A percentile compares a stretch with the other conserved stretches of the same genome.
Conservation (phyloP, 1,140 invertebrate genomes). For the Anoplophora glabripennis region DNA sequence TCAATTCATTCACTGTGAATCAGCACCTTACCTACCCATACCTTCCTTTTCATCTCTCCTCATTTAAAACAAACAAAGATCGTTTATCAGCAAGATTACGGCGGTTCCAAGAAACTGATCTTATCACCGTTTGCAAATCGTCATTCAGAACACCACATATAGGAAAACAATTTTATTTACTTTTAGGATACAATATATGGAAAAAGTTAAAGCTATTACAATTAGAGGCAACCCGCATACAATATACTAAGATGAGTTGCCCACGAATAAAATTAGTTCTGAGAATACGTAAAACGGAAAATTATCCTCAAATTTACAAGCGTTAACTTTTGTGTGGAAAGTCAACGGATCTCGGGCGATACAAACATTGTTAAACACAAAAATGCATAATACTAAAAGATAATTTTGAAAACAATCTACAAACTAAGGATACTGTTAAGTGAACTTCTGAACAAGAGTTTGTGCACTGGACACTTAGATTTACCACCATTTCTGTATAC, state of each 20-base stretch:
- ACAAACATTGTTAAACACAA: conserved; percentile 13
- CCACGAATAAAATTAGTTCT: conserved; percentile 16
- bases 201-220: conserved; percentile 44
- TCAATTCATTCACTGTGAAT: too few relatives aligned
- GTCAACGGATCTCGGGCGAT: background rate
- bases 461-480: conserved; percentile 22
- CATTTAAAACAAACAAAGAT: too few relatives aligned
- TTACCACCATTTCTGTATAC: too few relatives aligned
- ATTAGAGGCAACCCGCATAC: conserved; percentile 33
- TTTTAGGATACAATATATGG: conserved; percentile 41
- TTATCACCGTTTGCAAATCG: background rate
- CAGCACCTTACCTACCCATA: too few relatives aligned
- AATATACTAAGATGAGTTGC: conserved; percentile 24
- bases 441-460: conserved; percentile 22
- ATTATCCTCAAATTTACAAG: conserved; percentile 19
- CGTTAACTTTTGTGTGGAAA: conserved; percentile 8
- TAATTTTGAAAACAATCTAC: too few relatives aligned
- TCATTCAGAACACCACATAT: conserved; percentile 10
- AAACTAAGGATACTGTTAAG: conserved; percentile 13
- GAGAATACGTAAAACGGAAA: conserved; percentile 17
- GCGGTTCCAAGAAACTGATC: background rate
- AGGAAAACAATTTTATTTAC: conserved; percentile 43
- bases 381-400: conserved; percentile 14
- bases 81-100: background rate
- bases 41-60: too few relatives aligned